Conservation (phyloP, 2,888 invertebrate species). For the Drosophila tanythrix region DNA sequence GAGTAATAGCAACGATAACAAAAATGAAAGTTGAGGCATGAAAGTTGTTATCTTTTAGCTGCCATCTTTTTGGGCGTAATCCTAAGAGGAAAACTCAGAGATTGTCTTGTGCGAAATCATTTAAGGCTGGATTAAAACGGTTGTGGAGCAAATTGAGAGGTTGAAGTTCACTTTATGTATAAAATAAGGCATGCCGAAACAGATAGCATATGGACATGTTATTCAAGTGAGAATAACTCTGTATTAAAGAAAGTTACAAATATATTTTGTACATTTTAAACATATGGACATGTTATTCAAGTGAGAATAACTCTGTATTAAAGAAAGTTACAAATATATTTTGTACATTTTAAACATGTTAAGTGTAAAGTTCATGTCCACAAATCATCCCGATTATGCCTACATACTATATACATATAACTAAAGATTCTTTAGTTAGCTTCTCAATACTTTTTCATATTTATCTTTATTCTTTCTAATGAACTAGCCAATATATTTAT, state of each 20-base stretch:
- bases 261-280: too few species aligned
- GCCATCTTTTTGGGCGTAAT: slow-evolving; percentile 8
- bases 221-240: not conserved
- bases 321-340: not conserved
- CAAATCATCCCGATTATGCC: not conserved
- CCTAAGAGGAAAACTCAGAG: not conserved
- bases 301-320: not conserved
- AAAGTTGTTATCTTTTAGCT: slow-evolving; percentile 17
- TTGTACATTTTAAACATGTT: not conserved
- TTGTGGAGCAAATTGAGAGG: not conserved
- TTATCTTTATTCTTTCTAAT: not conserved
- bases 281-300: not conserved
- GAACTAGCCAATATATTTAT: not conserved
- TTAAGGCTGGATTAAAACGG: not conserved
- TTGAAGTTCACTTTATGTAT: not conserved
- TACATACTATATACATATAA: not conserved
- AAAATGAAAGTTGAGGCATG: slow-evolving; percentile 31
- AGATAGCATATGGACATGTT: not conserved
- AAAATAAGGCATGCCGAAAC: not conserved
- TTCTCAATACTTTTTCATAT: not conserved
- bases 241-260: not conserved
- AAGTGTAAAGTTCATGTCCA: not conserved
- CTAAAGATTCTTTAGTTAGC: not conserved
- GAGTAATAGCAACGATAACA: slow-evolving; percentile 58
- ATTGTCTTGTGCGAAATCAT: not conserved